A percentile compares a stretch with the other conserved stretches of the same genome.
Conservation (phyloP, 2,797 vertebrate genomes). For the Avahi laniger region DNA sequence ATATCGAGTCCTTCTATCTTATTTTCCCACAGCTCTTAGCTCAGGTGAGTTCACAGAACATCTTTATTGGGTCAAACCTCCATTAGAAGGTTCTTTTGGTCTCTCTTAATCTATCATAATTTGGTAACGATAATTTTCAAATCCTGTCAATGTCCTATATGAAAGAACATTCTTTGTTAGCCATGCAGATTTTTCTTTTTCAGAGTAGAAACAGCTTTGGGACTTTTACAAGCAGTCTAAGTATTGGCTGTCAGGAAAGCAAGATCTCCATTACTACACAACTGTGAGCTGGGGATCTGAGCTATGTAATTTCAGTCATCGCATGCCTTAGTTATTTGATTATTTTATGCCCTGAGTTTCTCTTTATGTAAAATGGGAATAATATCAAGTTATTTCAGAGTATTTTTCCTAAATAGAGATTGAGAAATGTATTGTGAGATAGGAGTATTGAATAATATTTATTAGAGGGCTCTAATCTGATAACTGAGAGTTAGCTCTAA, state of each 20-base stretch:
- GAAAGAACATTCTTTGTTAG: background rate
- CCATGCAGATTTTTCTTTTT: background rate
- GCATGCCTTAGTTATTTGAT: background rate
- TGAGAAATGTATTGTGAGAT: background rate
- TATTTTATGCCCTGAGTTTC: background rate
- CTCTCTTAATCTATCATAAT: background rate
- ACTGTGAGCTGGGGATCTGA: background rate
- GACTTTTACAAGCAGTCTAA: background rate
- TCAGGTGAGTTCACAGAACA: background rate
- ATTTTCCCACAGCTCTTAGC: background rate
- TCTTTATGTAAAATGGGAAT: conserved; percentile 9
- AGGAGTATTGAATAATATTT: conserved; percentile 43
- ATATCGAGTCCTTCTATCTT: background rate
- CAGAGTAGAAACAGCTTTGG: background rate
- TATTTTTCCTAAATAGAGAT: conserved; percentile 17
- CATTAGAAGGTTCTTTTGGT: background rate
- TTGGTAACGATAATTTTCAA: conserved; percentile 22
- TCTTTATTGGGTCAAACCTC: background rate
- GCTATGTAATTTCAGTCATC: background rate
- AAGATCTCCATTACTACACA: background rate
- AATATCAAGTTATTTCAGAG: conserved; percentile 8
- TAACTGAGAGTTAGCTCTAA: conserved; percentile 4
- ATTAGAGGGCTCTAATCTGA: conserved; percentile 21
- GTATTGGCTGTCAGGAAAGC: background rate
- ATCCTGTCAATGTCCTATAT: background rate